These are phyloP conservation scores for Cephonodes hylas DNA, from an alignment of 2,888 invertebrate species.

Conservation along the genomic window DNA sequence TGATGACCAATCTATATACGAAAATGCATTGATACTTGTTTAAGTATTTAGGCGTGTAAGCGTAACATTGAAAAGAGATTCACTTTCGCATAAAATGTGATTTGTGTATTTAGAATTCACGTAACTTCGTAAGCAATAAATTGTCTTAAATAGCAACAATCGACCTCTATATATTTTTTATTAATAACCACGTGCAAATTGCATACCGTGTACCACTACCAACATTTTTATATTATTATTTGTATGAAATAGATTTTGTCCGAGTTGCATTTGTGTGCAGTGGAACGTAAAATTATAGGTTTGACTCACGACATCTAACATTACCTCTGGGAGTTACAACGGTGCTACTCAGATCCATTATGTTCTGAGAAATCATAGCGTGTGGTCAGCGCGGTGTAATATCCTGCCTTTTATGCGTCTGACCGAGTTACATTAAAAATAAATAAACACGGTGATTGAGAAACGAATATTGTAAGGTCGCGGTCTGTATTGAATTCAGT, in stretches of 20 bases:
- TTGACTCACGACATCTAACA: conserved; percentile 39
- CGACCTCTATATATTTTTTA: background rate
- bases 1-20: too few relatives aligned
- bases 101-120: too few relatives aligned
- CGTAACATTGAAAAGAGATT: too few relatives aligned
- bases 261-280: conserved; percentile 36
- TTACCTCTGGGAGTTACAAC: conserved; percentile 35
- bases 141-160: background rate
- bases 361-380: conserved; percentile 41
- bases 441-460: conserved; percentile 5
- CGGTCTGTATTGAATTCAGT: background rate
- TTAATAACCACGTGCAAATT: background rate
- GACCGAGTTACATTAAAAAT: conserved; percentile 24
- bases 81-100: too few relatives aligned
- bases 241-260: conserved; percentile 24
- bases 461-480: background rate
- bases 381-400: conserved; percentile 33
- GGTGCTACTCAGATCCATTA: conserved; percentile 38
- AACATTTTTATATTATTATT: conserved; percentile 16
- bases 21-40: too few relatives aligned
- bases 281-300: conserved; percentile 55
- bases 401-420: conserved; percentile 37
- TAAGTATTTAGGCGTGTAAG: too few relatives aligned
- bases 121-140: too few relatives aligned
- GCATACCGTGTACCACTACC: background rate